Evolutionary conservation across 2,888 invertebrate genomes (phyloP).

Genomic region (Rhagophthalmus giganteus): DNA sequence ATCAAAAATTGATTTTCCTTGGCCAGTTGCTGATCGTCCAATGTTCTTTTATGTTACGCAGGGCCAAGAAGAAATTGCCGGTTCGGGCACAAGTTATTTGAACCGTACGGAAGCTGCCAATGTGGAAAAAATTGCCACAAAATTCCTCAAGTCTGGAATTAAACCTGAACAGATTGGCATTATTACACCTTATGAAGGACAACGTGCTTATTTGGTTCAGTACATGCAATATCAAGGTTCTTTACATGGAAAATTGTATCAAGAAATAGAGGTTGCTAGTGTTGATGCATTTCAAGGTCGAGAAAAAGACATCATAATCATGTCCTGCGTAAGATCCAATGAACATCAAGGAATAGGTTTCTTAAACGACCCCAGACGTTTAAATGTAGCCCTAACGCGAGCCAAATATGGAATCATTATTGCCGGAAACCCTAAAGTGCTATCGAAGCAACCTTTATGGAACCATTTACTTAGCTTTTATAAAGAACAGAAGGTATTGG

Average conservation of each 20-base stretch:
- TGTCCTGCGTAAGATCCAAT: conserved; percentile 98
- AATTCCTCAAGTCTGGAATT: conserved; percentile 91
- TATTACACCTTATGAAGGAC: conserved; percentile 98
- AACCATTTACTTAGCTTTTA: conserved; percentile 96
- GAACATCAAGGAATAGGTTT: conserved; percentile 99
- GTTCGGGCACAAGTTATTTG: conserved; percentile 96
- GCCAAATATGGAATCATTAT: conserved; percentile 98
- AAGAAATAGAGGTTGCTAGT: conserved; percentile 98
- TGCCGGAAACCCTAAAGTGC: conserved; percentile 97
- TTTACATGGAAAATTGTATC: conserved; percentile 93
- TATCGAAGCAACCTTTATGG: conserved; percentile 98
- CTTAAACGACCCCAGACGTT: conserved; percentile 93
- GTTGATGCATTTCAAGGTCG: conserved; percentile 99
- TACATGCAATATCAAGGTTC: conserved; percentile 99
- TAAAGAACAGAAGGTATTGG: conserved; percentile 95
- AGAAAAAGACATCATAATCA: conserved; percentile 98
- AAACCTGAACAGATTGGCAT: conserved; percentile 98
- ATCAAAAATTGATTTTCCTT: conserved; percentile 92
- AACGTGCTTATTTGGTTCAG: conserved; percentile 94
- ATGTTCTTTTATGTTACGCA: conserved; percentile 99
- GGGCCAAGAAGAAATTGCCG: conserved; percentile 98
- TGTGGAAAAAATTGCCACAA: conserved; percentile 95
- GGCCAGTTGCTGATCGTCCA: conserved; percentile 95
- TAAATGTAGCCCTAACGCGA: conserved; percentile 97
- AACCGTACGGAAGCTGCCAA: conserved; percentile 98